Conservation (phyloP, 2,888 invertebrate genomes). For the Lithophane leautieri region DNA sequence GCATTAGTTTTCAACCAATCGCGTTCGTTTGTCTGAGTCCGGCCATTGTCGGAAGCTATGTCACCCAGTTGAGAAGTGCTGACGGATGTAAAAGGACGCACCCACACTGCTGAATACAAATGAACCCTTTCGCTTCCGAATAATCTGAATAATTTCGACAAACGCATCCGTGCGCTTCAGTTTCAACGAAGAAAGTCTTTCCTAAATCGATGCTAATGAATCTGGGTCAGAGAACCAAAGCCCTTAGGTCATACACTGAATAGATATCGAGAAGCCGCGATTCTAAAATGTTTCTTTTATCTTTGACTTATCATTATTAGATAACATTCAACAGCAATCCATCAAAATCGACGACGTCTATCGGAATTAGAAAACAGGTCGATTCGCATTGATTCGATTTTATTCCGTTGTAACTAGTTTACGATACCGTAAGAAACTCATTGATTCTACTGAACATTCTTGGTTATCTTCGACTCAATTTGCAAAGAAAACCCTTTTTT, state of each 20-base stretch:
- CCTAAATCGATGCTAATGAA: slow-evolving; percentile 36
- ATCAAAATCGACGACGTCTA: slow-evolving; percentile 38
- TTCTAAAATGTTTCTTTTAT: slow-evolving; percentile 14
- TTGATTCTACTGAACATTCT: neutral
- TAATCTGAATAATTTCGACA: slow-evolving; percentile 40
- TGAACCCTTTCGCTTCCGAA: slow-evolving; percentile 42
- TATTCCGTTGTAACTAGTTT: slow-evolving; percentile 46
- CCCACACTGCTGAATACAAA: slow-evolving; percentile 56
- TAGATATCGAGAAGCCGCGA: slow-evolving; percentile 6
- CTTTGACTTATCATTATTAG: slow-evolving; percentile 22
- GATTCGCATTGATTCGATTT: slow-evolving; percentile 26
- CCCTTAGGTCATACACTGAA: slow-evolving; percentile 5
- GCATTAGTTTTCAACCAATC: slow-evolving; percentile 34
- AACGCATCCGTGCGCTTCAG: slow-evolving; percentile 38
- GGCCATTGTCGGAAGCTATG: slow-evolving; percentile 50
- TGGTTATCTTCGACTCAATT: slow-evolving; percentile 15
- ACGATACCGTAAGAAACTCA: slow-evolving; percentile 17
- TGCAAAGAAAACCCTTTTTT: neutral
- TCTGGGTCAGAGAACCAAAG: slow-evolving; percentile 32
- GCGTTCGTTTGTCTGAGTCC: slow-evolving; percentile 40
- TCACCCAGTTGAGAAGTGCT: slow-evolving; percentile 58
- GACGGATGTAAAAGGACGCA: slow-evolving; percentile 51
- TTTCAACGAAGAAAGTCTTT: slow-evolving; percentile 30
- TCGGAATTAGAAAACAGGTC: slow-evolving; percentile 37
- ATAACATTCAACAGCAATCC: slow-evolving; percentile 41